These are phyloP conservation scores for Aricia artaxerxes DNA, from an alignment of 2,888 invertebrate genomes.

Conservation along the genomic window DNA sequence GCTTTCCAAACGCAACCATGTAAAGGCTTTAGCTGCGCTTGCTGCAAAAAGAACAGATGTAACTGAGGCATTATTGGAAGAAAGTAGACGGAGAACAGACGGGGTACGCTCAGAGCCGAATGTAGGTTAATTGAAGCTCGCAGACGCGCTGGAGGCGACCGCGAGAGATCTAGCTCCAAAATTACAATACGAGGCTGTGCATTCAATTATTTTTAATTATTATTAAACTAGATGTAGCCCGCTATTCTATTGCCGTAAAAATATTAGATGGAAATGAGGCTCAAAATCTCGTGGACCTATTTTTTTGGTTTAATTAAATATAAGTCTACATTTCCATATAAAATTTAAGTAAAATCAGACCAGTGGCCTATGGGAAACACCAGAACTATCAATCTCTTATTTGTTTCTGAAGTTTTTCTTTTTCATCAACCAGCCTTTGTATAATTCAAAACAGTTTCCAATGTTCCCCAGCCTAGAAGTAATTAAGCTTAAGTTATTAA, in stretches of 20 bases:
- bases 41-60: slow-evolving; percentile 48
- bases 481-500: neutral
- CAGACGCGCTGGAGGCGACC: slow-evolving; percentile 38
- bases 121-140: slow-evolving; percentile 76
- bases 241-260: neutral
- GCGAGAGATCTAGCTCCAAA: slow-evolving; percentile 50
- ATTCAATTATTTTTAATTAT: neutral
- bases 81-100: slow-evolving; percentile 77
- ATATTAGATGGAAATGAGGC: neutral
- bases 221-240: neutral
- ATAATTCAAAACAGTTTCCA: neutral
- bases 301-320: no score
- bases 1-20: no score
- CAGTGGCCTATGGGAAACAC: neutral
- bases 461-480: neutral
- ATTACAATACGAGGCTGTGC: slow-evolving; percentile 49
- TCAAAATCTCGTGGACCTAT: neutral
- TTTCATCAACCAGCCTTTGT: neutral
- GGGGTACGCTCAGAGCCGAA: slow-evolving; percentile 58
- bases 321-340: no score
- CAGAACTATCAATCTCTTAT: neutral
- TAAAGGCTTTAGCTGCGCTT: no score
- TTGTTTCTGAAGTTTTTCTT: neutral
- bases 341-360: neutral
- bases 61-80: slow-evolving; percentile 55